Base-by-base conservation (phyloP, 1,140 invertebrate genomes). In the Mylabris phalerata region DNA sequence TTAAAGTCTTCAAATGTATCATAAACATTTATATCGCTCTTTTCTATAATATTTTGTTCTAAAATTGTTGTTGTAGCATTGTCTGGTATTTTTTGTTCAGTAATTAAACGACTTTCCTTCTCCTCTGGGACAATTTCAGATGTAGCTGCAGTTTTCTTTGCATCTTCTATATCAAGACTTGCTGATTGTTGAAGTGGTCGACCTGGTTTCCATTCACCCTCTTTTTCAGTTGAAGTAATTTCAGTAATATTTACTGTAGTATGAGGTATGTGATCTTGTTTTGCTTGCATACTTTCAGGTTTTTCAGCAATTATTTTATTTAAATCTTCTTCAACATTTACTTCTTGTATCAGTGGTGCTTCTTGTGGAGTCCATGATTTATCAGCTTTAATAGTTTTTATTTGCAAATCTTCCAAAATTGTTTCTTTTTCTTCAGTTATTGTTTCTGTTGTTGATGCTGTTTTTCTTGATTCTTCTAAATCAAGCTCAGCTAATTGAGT, bases 281-380 rank as follows among this genome's bases (percentile, higher is more conserved):
- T 43, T 38, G 73, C 67, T 46, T 57, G 59, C 46, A 69, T 66
- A 1, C 43, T 26, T 13, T 73, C 64, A 10, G 71, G 58, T 51
- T 68, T 64, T 0, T 64, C 41, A 13, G 71, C 59, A 45, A 66
- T 61, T 3, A 80, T 56, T 50, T 74, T 59, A 51, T 68, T 73
- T 49, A 71, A 59, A 58, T 67, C 71, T 3, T 69, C 57, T 63
- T 77, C 73, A 7, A 72, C 52, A 27, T 64, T 66, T 5, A 79
- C 57, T 72, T 79, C 78, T 13, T 65, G 73, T 52, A 72, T 75
- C 50, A 76, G 69, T 4, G 79, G 75, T 47, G 79, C 74, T 39
- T 67, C 56, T 26, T 54, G 42, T 3, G 51, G 43, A 32, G n/a
- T 54, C 9, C 45, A 9, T 32, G 52, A 48, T 42, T 63, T 52